Percentiles rank a stretch among this genome's conserved stretches.
phyloP scores from a whole-genome alignment of 2,113 vertebrate genomes.

The Coturnix japonica region DNA sequence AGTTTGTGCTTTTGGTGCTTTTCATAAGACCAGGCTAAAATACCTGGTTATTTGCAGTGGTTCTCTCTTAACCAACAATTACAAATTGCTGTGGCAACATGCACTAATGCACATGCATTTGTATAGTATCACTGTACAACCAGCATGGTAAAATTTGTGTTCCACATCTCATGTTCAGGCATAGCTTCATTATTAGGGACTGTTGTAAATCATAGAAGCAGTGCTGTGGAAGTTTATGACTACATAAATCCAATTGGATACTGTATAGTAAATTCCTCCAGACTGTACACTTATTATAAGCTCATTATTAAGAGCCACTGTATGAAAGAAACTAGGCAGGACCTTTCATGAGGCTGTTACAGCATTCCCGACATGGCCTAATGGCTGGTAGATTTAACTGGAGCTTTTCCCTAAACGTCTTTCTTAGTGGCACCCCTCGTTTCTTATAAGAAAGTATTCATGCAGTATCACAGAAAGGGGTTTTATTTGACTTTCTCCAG shows the following conservation, averaged over 20 bases:
- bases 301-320: constrained; percentile 70
- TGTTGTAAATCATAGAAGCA: constrained; percentile 73
- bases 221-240: constrained; percentile 74
- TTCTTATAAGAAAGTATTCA: constrained; percentile 61
- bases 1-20: background rate
- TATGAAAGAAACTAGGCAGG: constrained; percentile 46
- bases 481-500: constrained; percentile 39
- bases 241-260: constrained; percentile 72
- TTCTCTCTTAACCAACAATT: constrained; percentile 29
- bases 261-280: constrained; percentile 71
- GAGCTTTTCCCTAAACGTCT: constrained; percentile 32
- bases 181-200: constrained; percentile 58
- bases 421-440: constrained; percentile 48
- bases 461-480: constrained; percentile 32
- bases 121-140: constrained; percentile 20
- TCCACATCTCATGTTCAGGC: constrained; percentile 42
- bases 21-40: background rate
- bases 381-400: constrained; percentile 47
- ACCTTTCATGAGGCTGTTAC: constrained; percentile 47
- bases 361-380: constrained; percentile 64
- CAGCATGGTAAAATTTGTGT: constrained; percentile 33
- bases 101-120: background rate
- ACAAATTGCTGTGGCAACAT: background rate
- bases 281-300: constrained; percentile 73
- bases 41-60: background rate